phyloP scores from a whole-genome alignment of 2,888 invertebrate species.

The Rhynchonema sp. region DNA sequence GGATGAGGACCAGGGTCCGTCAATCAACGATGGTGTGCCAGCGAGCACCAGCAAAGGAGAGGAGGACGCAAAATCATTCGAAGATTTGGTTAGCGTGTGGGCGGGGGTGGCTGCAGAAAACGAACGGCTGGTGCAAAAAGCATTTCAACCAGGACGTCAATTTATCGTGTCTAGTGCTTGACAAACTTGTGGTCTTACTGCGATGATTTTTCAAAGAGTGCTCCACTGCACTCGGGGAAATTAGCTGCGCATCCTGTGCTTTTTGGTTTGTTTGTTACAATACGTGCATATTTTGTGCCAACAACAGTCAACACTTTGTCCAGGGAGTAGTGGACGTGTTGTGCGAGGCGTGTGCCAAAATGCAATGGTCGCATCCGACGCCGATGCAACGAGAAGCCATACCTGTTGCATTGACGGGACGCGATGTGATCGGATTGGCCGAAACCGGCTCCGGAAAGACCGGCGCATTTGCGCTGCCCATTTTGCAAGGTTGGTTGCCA shows the following conservation, averaged over 20 bases:
- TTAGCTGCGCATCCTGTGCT: too few relatives aligned
- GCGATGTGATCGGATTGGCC: slow-evolving; percentile 55
- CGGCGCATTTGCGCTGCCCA: slow-evolving; percentile 88
- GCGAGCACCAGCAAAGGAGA: too few relatives aligned
- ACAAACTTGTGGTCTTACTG: too few relatives aligned
- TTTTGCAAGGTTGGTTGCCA: slow-evolving; percentile 59
- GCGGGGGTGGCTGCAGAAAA: not conserved
- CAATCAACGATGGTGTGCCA: too few relatives aligned
- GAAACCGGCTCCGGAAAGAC: slow-evolving; percentile 88
- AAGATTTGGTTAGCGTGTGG: not conserved
- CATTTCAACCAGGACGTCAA: too few relatives aligned
- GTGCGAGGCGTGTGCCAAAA: slow-evolving; percentile 66
- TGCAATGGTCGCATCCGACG: slow-evolving; percentile 84
- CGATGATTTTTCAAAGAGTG: too few relatives aligned
- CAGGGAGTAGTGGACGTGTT: slow-evolving; percentile 70
- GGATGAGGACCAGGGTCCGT: too few relatives aligned
- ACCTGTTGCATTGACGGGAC: slow-evolving; percentile 67
- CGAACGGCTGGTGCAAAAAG: too few relatives aligned
- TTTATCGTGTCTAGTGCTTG: too few relatives aligned
- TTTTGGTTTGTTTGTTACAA: not conserved
- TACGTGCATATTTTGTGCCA: too few relatives aligned
- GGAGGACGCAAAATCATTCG: not conserved
- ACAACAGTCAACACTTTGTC: too few relatives aligned
- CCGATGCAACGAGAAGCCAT: slow-evolving; percentile 86
- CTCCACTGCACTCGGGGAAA: too few relatives aligned